phyloP scores from a whole-genome alignment of 2,113 vertebrate species.

The Dolichotis patagonum region DNA sequence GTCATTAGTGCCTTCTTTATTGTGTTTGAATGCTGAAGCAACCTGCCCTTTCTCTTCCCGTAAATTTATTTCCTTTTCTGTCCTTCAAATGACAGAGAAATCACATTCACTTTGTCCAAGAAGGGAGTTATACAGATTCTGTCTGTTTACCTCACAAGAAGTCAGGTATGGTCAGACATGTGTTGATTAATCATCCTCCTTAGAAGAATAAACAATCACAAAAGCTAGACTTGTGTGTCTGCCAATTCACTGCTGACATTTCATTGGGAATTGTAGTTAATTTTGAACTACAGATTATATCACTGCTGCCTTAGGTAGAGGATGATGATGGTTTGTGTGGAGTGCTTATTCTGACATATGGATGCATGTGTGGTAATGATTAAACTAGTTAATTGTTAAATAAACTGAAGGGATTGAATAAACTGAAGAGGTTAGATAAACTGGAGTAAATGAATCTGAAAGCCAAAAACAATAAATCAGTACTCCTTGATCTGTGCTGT shows the following conservation, averaged over 20 bases:
- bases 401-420: not conserved
- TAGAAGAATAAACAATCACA: slow-evolving; percentile 23
- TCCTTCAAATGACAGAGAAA: not conserved
- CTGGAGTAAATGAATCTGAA: slow-evolving; percentile 45
- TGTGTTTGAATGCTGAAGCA: slow-evolving; percentile 17
- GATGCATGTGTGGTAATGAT: not conserved
- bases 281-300: not conserved
- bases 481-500: not conserved
- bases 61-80: slow-evolving; percentile 23
- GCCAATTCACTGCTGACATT: not conserved
- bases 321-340: not conserved
- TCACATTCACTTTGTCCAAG: not conserved
- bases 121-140: slow-evolving; percentile 10
- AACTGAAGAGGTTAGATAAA: not conserved
- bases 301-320: not conserved
- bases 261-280: not conserved
- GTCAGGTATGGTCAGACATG: not conserved
- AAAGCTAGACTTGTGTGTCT: not conserved
- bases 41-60: not conserved
- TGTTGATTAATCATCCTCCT: slow-evolving; percentile 46
- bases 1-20: not conserved
- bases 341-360: slow-evolving; percentile 6
- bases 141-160: slow-evolving; percentile 10
- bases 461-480: not conserved
- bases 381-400: slow-evolving; percentile 7